Conservation (phyloP, 2,888 invertebrate species). For the Hoplodrina blanda region DNA sequence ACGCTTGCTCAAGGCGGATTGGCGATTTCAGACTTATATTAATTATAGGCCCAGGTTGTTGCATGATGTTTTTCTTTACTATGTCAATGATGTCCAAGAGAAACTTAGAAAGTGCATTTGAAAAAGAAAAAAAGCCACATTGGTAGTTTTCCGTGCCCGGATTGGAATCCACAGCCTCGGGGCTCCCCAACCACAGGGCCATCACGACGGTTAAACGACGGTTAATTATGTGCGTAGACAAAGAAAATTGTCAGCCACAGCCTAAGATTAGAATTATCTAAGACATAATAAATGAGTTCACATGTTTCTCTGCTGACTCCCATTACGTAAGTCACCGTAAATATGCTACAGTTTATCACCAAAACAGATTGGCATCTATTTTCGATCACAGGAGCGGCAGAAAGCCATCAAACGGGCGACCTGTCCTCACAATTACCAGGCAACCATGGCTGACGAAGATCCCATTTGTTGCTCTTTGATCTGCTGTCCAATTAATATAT, state of each 20-base stretch:
- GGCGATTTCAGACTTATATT: too few relatives aligned
- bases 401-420: slow-evolving; percentile 64
- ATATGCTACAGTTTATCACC: slow-evolving; percentile 45
- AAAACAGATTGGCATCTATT: slow-evolving; percentile 61
- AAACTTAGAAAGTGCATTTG: too few relatives aligned
- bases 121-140: too few relatives aligned
- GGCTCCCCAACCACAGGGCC: too few relatives aligned
- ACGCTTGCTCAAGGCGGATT: too few relatives aligned
- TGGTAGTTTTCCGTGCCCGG: too few relatives aligned
- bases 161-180: too few relatives aligned
- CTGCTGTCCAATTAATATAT: slow-evolving; percentile 80
- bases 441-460: slow-evolving; percentile 75
- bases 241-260: background rate
- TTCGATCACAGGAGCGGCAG: slow-evolving; percentile 55
- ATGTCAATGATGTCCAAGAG: too few relatives aligned
- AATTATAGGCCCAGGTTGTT: too few relatives aligned
- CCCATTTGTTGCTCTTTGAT: slow-evolving; percentile 79
- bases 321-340: slow-evolving; percentile 40
- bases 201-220: too few relatives aligned
- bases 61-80: too few relatives aligned
- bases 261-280: slow-evolving; percentile 12
- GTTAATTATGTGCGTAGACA: background rate
- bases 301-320: slow-evolving; percentile 37
- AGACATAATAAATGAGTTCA: slow-evolving; percentile 29
- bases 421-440: slow-evolving; percentile 79